Percentiles rank a stretch among this genome's conserved stretches.
These are phyloP conservation scores for Xanthostigma xanthostigma DNA, from an alignment of 2,888 invertebrate genomes.

Conservation along the genomic window DNA sequence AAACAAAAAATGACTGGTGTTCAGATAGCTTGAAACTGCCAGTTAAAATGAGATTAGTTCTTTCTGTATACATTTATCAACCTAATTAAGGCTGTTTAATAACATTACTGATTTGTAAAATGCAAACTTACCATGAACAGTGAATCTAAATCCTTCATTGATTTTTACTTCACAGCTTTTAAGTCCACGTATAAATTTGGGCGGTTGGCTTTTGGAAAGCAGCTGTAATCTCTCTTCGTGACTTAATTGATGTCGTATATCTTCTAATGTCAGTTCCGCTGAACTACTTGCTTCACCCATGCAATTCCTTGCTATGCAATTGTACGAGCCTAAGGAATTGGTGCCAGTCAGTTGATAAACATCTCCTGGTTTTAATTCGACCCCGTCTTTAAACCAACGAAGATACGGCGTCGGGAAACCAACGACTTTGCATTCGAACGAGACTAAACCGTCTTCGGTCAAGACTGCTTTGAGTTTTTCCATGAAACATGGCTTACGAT, in stretches of 20 bases:
- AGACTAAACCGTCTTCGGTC: constrained; percentile 82
- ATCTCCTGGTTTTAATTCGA: constrained; percentile 81
- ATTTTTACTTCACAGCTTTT: constrained; percentile 72
- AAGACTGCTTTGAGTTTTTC: constrained; percentile 77
- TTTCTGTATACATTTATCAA: background rate
- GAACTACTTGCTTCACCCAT: constrained; percentile 82
- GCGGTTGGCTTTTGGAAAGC: constrained; percentile 63
- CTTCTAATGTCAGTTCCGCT: constrained; percentile 77
- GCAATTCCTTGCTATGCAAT: constrained; percentile 77
- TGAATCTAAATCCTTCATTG: constrained; percentile 66
- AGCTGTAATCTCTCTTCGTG: constrained; percentile 71
- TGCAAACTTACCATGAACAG: constrained; percentile 49
- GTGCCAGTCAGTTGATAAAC: constrained; percentile 84
- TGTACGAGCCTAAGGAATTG: constrained; percentile 77
- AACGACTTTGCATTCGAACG: constrained; percentile 86
- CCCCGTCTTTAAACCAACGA: constrained; percentile 86
- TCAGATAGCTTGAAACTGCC: too few species aligned
- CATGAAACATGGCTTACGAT: constrained; percentile 77
- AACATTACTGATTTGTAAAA: background rate
- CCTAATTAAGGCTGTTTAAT: background rate
- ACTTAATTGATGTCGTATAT: constrained; percentile 77
- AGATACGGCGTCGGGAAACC: constrained; percentile 79
- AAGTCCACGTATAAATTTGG: constrained; percentile 65
- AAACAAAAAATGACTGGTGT: too few species aligned
- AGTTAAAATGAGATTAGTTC: too few species aligned